Evolutionary conservation across 1,140 invertebrate genomes (phyloP).

Genomic region (Neocloeon triangulifer): DNA sequence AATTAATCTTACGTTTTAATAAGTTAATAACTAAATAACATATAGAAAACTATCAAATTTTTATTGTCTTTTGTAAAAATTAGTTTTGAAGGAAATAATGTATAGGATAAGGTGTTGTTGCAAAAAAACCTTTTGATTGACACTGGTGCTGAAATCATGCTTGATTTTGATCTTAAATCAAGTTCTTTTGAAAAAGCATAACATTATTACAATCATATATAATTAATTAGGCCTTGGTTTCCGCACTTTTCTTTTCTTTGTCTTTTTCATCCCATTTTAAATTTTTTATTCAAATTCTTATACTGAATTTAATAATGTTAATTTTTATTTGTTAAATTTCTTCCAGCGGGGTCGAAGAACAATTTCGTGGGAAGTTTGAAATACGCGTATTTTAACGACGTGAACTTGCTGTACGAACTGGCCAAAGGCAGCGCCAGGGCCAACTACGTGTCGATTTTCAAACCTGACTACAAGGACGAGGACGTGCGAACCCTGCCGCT

Average conservation of each 20-base stretch:
- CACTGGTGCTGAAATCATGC: no score
- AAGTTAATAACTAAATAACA: no score
- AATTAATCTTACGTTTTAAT: no score
- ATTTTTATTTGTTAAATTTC: slow-evolving; percentile 8
- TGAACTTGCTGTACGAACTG: slow-evolving; percentile 72
- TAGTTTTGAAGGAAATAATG: no score
- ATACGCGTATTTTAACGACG: slow-evolving; percentile 80
- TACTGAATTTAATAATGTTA: slow-evolving; percentile 4
- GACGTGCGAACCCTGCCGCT: slow-evolving; percentile 74
- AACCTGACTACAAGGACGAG: slow-evolving; percentile 58
- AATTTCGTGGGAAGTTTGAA: slow-evolving; percentile 62
- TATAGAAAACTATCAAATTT: no score
- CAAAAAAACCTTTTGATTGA: no score
- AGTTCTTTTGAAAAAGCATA: no score
- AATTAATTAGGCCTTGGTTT: no score
- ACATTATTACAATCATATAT: no score
- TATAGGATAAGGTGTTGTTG: no score
- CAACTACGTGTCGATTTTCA: slow-evolving; percentile 49
- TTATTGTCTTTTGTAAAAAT: no score
- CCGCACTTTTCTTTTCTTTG: slow-evolving; percentile 2
- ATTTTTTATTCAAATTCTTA: slow-evolving; percentile 2
- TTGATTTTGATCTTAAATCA: no score
- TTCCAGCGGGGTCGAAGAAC: slow-evolving; percentile 23
- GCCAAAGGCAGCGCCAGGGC: slow-evolving; percentile 61
- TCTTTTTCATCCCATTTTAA: neutral